Percentiles rank a stretch among this genome's conserved stretches.
Evolutionary conservation across 2,888 invertebrate genomes (phyloP).

Genomic region (Volucella inanis): DNA sequence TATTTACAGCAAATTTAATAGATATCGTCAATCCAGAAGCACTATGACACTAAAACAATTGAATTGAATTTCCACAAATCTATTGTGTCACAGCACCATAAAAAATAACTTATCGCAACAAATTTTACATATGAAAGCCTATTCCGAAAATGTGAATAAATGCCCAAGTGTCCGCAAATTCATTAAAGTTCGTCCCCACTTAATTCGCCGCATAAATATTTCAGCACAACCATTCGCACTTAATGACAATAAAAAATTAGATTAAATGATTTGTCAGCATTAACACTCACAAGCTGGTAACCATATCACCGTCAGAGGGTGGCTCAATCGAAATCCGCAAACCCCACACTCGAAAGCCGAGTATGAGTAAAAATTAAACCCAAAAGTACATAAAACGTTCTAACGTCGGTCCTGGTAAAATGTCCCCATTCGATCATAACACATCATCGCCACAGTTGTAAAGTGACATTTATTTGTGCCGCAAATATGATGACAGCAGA

Average conservation of each 20-base stretch:
- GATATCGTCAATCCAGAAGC: too few relatives aligned
- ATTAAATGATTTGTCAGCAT: constrained; percentile 20
- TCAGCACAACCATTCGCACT: constrained; percentile 5
- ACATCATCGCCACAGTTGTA: constrained; percentile 28
- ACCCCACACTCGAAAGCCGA: too few relatives aligned
- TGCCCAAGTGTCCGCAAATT: background rate
- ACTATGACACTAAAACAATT: too few relatives aligned
- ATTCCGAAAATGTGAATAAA: too few relatives aligned
- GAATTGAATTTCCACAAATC: too few relatives aligned
- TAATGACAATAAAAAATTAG: constrained; percentile 14
- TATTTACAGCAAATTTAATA: too few relatives aligned
- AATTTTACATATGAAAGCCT: too few relatives aligned
- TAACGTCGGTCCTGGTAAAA: constrained; percentile 2
- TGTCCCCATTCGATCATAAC: constrained; percentile 45
- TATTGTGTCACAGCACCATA: too few relatives aligned
- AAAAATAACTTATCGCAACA: too few relatives aligned
- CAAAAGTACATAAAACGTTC: constrained; percentile 8
- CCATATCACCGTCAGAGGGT: background rate
- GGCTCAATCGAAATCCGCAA: too few relatives aligned
- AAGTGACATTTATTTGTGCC: too few relatives aligned
- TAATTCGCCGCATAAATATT: background rate
- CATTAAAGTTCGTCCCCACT: background rate
- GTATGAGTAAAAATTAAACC: constrained; percentile 7
- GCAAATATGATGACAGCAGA: too few relatives aligned
- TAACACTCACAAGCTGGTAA: constrained; percentile 16